A percentile compares a stretch with the other conserved stretches of the same genome.
phyloP scores from a whole-genome alignment of 2,888 invertebrate genomes.

The Ichneumoninae sp. region DNA sequence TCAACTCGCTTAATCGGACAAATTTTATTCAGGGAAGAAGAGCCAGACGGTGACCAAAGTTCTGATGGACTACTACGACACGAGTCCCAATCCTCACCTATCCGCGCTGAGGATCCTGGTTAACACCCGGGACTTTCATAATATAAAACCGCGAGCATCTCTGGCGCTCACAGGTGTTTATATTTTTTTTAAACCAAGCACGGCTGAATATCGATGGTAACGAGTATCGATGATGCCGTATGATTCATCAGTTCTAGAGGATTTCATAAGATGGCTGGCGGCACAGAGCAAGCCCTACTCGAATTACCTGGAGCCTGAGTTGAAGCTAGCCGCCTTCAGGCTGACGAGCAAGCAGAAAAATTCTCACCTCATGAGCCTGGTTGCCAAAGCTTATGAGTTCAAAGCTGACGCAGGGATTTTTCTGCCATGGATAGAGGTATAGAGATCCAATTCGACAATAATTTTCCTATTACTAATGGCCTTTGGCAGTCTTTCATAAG shows the following conservation, averaged over 20 bases:
- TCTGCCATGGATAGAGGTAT: conserved; percentile 81
- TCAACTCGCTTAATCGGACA: background rate
- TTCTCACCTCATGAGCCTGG: conserved; percentile 87
- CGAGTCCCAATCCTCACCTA: conserved; percentile 87
- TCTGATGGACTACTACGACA: conserved; percentile 85
- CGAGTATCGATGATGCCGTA: background rate
- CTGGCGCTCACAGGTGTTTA: conserved; percentile 85
- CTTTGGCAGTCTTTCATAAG: conserved; percentile 86
- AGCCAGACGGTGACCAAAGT: conserved; percentile 85
- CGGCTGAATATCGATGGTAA: background rate
- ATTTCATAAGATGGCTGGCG: conserved; percentile 82
- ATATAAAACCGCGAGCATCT: conserved; percentile 87
- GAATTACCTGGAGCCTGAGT: conserved; percentile 84
- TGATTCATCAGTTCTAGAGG: conserved; percentile 80
- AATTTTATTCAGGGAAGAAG: conserved; percentile 85
- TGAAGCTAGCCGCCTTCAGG: conserved; percentile 91
- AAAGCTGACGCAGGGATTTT: conserved; percentile 87
- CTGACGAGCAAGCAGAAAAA: conserved; percentile 89
- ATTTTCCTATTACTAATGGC: conserved; percentile 4
- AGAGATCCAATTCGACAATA: background rate
- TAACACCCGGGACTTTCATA: conserved; percentile 87
- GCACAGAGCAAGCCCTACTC: conserved; percentile 82
- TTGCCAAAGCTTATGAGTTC: conserved; percentile 88
- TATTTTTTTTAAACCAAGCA: background rate
- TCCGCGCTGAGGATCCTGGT: conserved; percentile 87